Percentiles rank a stretch among this genome's conserved stretches.
These are phyloP conservation scores for Lasioglossum zephyrum DNA, from an alignment of 2,888 invertebrate genomes.

Conservation along the genomic window DNA sequence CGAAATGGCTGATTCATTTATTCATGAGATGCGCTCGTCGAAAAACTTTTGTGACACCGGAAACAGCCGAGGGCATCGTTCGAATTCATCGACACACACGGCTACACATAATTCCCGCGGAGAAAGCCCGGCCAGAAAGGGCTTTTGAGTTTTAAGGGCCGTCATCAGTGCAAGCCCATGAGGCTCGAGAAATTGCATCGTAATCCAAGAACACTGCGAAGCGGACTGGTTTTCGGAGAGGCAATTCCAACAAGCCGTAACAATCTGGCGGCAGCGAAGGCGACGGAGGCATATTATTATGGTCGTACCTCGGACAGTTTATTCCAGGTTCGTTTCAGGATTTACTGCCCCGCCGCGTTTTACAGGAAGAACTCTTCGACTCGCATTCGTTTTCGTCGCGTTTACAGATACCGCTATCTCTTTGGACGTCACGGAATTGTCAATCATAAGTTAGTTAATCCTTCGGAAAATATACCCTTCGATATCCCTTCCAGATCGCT, in stretches of 20 bases:
- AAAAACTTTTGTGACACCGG: conserved; percentile 27
- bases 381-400: conserved; percentile 69
- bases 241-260: conserved; percentile 75
- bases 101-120: conserved; percentile 47
- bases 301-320: conserved; percentile 78
- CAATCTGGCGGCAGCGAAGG: conserved; percentile 61
- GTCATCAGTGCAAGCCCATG: conserved; percentile 61
- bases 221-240: conserved; percentile 67
- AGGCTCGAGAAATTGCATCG: conserved; percentile 74
- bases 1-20: conserved; percentile 26
- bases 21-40: conserved; percentile 19
- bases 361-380: conserved; percentile 74
- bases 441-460: conserved; percentile 23
- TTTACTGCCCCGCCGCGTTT: conserved; percentile 74
- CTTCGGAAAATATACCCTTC: background rate
- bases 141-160: conserved; percentile 62
- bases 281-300: conserved; percentile 77
- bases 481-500: background rate
- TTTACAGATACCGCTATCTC: conserved; percentile 63
- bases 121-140: conserved; percentile 35
- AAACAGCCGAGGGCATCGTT: conserved; percentile 26
- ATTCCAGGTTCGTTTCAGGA: conserved; percentile 81
- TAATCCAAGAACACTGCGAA: conserved; percentile 73
- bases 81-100: conserved; percentile 56
- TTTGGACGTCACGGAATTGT: conserved; percentile 24